Base-by-base conservation (phyloP, 37 sponge, comb jelly and placozoan genomes). In the Tethya wilhelma region DNA sequence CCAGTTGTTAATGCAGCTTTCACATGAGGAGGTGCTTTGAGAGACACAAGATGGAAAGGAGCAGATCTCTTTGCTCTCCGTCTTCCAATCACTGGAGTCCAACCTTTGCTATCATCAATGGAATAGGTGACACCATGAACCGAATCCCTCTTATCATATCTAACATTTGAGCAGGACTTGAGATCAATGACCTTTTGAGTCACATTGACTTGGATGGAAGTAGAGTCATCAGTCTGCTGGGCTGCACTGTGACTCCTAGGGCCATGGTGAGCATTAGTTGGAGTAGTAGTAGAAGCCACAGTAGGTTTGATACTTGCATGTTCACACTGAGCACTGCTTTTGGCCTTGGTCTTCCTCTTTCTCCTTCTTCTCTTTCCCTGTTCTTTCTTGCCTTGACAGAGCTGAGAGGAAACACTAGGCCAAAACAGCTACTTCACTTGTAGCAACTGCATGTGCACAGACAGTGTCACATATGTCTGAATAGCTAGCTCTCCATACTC, bases 71-170 rank as follows among this genome's bases (percentile, higher is more conserved):
- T 4, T 34, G 19, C 31, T 19, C 66, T 64, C 31, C 26, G n/a
- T n/a, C 32, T 64, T 32, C 66, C 66, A 30, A 64, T 64, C 31
- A 64, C 66, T 30, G 66, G 66, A 7, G 66, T 64, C 66, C 66
- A 64, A 32, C 66, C 66, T 58, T 58, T 26, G 26, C 9, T 7
- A 9, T 64, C 66, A 64, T 64, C 36, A 32, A n/a, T 29, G 66
- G 31, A 4, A 7, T 30, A 31, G 2, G 31, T 64, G 31, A 64
- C 66, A 64, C 66, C 66, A 64, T 64, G 66, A 64, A 19, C 66
- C 19, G 26, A 19, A 31, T 32, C 66, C 66, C 31, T 64, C 66
- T 64, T 4, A 2, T 64, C 66, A 64, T 64, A 64, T 34, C 31
- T n/a, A n/a, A n/a, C n/a, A n/a, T n/a, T n/a, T n/a, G n/a, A n/a